Conservation (phyloP, 2,113 vertebrate genomes). For the Lycocorax pyrrhopterus region DNA sequence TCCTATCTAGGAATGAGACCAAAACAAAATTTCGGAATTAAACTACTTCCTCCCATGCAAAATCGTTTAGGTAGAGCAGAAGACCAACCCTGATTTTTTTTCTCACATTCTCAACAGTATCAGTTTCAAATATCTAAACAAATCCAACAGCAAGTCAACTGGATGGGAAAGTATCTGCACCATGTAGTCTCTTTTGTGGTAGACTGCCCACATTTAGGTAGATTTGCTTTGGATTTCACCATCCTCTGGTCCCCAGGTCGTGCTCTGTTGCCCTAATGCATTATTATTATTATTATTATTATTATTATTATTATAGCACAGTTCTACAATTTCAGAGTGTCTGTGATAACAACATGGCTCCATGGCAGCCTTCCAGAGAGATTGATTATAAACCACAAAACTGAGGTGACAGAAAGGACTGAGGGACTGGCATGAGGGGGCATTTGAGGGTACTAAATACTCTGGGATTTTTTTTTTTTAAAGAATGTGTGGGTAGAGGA, state of each 20-base stretch:
- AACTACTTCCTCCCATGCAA: not conserved
- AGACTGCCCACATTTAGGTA: not conserved
- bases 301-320: no score
- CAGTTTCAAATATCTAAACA: not conserved
- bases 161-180: not conserved
- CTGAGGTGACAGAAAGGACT: not conserved
- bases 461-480: not conserved
- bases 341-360: not conserved
- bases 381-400: not conserved
- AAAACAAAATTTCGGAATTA: not conserved
- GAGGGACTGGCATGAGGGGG: not conserved
- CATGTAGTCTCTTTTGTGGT: not conserved
- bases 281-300: fast-evolving
- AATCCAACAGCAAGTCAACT: not conserved
- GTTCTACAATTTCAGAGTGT: not conserved
- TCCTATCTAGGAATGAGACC: not conserved
- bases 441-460: not conserved
- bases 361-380: not conserved
- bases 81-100: not conserved
- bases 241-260: not conserved
- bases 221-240: not conserved
- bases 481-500: not conserved
- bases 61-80: not conserved
- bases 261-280: not conserved
- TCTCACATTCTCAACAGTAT: not conserved